Evolutionary conservation across 2,113 vertebrate species (phyloP), one percentile per base, ranked within the genome.

Genomic region (Rafetus swinhoei): DNA sequence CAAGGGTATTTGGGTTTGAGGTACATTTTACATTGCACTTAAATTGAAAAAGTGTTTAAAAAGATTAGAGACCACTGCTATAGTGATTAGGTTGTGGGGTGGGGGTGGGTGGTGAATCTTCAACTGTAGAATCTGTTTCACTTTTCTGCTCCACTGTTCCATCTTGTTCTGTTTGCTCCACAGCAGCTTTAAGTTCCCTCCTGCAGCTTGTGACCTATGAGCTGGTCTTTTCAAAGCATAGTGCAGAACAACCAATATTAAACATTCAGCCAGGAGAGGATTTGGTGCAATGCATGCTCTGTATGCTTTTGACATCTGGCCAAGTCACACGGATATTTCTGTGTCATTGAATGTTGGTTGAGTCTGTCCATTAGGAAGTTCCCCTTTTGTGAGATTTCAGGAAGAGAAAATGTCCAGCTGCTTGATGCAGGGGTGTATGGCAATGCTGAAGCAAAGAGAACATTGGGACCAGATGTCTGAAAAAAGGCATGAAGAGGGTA

Each of bases 381-480:
- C 13, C 29, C 79, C 74, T 79, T 86, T 25, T 93, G 57, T 83
- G 7, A 88, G 62, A 86, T 14, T 25, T 6, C 1, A 89, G 25
- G 8, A 53, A 24, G 29, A 91, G 74, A 89, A 91, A 1, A 0
- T 0, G 59, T 94, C 56, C 18, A 29, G 25, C 72, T 87, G 52
- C 88, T 91, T 77, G 60, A 82, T 81, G 59, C 82, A 39, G 69
- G 79, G 19, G 10, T 88, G 93, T 96, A 22, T 59, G 19, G 81
- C 60, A 72, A 39, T 80, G 27, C 85, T 90, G 57, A 90, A 84
- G 52, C 81, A 90, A 69, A 80, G 24, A 85, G 89, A 94, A 83
- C 0, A 1, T 27, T 57, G 81, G 90, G 35, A 85, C 32, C 32
- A 72, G 35, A 86, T 11, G 2, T 91, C 90, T 94, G 22, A 10